These are phyloP conservation scores for Heliothis subflexa DNA, from an alignment of 1,140 invertebrate species.

Conservation along the genomic window DNA sequence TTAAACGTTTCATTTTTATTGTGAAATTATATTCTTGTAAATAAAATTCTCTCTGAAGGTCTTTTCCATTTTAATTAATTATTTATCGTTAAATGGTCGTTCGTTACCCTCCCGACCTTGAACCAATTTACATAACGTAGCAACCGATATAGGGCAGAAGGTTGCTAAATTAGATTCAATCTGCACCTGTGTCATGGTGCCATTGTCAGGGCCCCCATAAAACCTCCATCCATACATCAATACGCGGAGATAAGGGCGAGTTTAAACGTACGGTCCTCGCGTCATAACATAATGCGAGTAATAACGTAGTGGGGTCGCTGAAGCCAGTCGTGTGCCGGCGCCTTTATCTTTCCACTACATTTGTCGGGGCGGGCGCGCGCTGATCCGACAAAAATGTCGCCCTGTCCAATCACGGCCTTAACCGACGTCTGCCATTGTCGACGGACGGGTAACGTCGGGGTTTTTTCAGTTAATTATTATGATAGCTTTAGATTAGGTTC, in stretches of 20 bases:
- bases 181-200: neutral
- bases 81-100: too few relatives aligned
- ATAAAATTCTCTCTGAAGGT: neutral
- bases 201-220: neutral
- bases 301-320: conserved; percentile 39
- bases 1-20: neutral
- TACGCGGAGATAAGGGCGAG: conserved; percentile 26
- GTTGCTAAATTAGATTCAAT: conserved; percentile 4
- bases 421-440: conserved; percentile 34
- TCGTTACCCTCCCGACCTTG: neutral
- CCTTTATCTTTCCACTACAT: conserved; percentile 48
- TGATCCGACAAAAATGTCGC: conserved; percentile 48
- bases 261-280: conserved; percentile 36
- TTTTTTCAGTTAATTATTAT: conserved; percentile 45
- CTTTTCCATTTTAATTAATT: too few relatives aligned
- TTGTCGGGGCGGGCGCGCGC: conserved; percentile 22
- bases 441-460: conserved; percentile 20
- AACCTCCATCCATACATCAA: conserved; percentile 30
- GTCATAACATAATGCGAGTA: conserved; percentile 33
- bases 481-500: conserved; percentile 12
- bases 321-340: conserved; percentile 34
- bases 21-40: neutral
- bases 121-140: neutral
- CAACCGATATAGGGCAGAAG: neutral
- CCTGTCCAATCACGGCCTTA: conserved; percentile 40